phyloP scores from a whole-genome alignment of 2,888 invertebrate genomes.

The Ochlodes sylvanus region DNA sequence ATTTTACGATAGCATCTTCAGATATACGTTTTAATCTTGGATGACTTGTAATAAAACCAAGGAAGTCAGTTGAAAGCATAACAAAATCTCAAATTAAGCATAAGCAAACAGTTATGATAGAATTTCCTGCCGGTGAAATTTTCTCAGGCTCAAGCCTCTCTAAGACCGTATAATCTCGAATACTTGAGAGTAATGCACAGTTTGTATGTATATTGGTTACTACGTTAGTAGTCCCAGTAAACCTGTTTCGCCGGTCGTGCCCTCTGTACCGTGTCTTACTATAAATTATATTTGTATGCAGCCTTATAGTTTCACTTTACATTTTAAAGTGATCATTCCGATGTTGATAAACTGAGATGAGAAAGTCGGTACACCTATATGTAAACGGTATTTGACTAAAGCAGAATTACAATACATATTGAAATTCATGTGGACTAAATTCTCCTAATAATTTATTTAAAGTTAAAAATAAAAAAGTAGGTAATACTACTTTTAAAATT shows the following conservation, averaged over 20 bases:
- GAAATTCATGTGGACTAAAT: constrained; percentile 21
- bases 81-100: constrained; percentile 28
- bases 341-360: constrained; percentile 53
- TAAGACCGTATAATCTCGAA: constrained; percentile 71
- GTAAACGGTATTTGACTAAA: constrained; percentile 35
- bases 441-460: constrained; percentile 15
- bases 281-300: constrained; percentile 63
- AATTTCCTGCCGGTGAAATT: constrained; percentile 71
- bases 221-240: constrained; percentile 77
- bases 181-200: constrained; percentile 73
- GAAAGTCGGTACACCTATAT: constrained; percentile 40
- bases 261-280: constrained; percentile 73
- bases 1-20: no score
- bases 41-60: background rate
- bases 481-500: constrained; percentile 49
- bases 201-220: constrained; percentile 81
- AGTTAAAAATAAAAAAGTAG: background rate
- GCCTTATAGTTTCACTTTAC: constrained; percentile 75
- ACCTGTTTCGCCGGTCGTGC: constrained; percentile 76
- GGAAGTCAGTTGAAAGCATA: constrained; percentile 3
- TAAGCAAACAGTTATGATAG: constrained; percentile 55
- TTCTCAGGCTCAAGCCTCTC: constrained; percentile 67
- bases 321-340: constrained; percentile 62
- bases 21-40: constrained; percentile 1
- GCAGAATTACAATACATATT: constrained; percentile 34